Base-by-base conservation (phyloP, 2,113 vertebrate genomes). In the Pleuronectes platessa region DNA sequence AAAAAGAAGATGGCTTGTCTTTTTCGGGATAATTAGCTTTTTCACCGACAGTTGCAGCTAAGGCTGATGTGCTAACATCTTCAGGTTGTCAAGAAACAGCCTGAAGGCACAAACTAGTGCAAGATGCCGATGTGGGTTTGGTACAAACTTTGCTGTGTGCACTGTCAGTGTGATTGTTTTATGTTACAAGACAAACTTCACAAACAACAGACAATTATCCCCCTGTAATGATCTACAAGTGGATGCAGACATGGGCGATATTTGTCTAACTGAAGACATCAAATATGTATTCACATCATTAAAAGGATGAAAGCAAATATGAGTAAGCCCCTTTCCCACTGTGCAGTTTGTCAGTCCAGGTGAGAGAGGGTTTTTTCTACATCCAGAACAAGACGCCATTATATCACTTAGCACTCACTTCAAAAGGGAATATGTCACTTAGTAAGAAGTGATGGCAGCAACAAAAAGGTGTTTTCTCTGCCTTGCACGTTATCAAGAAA, bases 71-170 rank as follows among this genome's bases (percentile, higher is more conserved):
- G 10, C 26, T 24, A 4, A 40, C 69, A 71, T 56, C 56, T 63
- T 76, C 49, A 31, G 47, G 60, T 58, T 61, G 53, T 78, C 58
- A 73, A 31, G n/a, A 72, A 55, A 85, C 42, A 45, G 45, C 76
- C 65, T 53, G 0, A 3, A 63, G 82, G 70, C 47, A 49, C 40
- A 83, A 81, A 68, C 31, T 31, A 31, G 31, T 31, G 31, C 62
- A 67, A 53, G 26, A 74, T 62, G 49, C 71, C 69, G 21, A 72
- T 37, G 51, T 53, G 31, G 60, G 71, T 42, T 60, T 5, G 59
- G 12, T 42, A 42, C 11, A 14, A 47, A 49, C 23, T 15, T 59
- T n/a, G 42, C 51, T 56, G 51, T 27, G 27, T 5, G 37, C 0
- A n/a, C 15, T 37, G 65, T 67, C 54, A 18, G 8, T 17, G 13